Percentiles rank a stretch among this genome's conserved stretches.
These are phyloP conservation scores for Loripinus fragilis DNA, from an alignment of 2,888 invertebrate species.

Conservation along the genomic window DNA sequence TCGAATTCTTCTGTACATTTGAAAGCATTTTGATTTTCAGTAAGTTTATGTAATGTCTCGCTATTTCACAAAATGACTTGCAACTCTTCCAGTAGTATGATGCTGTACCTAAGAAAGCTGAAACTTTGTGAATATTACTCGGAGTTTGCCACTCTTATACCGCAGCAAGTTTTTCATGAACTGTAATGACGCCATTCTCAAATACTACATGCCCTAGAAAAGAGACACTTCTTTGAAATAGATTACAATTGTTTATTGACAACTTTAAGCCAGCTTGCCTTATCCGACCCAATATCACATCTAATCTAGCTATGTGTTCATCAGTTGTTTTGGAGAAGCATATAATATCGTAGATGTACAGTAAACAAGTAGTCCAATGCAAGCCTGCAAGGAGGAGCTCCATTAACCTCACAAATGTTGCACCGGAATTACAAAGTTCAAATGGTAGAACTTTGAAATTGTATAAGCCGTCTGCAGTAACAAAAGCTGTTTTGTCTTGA, in stretches of 20 bases:
- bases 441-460: no score
- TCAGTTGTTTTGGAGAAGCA: constrained; percentile 2
- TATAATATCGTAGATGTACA: constrained; percentile 2
- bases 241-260: constrained; percentile 42
- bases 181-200: constrained; percentile 40
- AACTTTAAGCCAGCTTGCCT: constrained; percentile 44
- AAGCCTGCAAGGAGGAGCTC: not conserved
- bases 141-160: constrained; percentile 29
- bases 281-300: not conserved
- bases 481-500: no score
- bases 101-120: not conserved
- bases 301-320: constrained; percentile 10
- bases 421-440: no score
- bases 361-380: constrained; percentile 1
- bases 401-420: not conserved
- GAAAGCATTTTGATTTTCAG: constrained; percentile 8
- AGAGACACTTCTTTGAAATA: constrained; percentile 41
- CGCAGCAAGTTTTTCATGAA: constrained; percentile 39
- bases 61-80: not conserved
- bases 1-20: not conserved
- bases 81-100: constrained; percentile 4
- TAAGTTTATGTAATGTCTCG: not conserved
- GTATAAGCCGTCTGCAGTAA: no score
- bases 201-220: constrained; percentile 55
- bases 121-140: not conserved